Evolutionary conservation across 2,888 invertebrate genomes (phyloP).

Genomic region (Ceramica pisi): DNA sequence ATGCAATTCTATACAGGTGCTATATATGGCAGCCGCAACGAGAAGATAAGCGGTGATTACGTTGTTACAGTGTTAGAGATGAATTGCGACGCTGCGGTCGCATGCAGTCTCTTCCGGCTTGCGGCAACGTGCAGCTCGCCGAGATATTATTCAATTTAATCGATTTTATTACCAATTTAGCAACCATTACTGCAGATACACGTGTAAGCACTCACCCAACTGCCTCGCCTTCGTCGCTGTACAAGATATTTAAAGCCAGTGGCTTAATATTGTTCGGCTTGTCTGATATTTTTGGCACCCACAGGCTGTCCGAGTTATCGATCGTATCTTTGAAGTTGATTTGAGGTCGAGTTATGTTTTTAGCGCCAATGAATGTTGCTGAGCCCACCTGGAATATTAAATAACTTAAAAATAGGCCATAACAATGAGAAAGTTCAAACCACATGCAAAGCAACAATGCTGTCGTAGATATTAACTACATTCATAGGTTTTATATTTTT

Average conservation of each 20-base stretch:
- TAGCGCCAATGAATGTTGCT: constrained; percentile 92
- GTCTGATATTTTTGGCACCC: constrained; percentile 95
- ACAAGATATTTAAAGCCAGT: constrained; percentile 93
- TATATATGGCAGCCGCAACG: constrained; percentile 31
- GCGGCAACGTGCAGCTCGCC: constrained; percentile 21
- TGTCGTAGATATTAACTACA: neutral
- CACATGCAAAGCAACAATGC: neutral
- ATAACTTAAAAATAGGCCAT: constrained; percentile 12
- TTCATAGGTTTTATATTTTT: neutral
- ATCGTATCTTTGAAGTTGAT: constrained; percentile 95
- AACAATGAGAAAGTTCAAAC: neutral
- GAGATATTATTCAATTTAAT: constrained; percentile 52
- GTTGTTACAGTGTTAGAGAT: constrained; percentile 33
- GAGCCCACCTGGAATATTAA: constrained; percentile 75
- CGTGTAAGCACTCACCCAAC: constrained; percentile 85
- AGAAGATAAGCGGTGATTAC: constrained; percentile 47
- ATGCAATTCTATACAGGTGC: constrained; percentile 36
- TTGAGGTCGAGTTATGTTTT: constrained; percentile 95
- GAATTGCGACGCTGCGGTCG: constrained; percentile 36
- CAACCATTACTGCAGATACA: constrained; percentile 14
- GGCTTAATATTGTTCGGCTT: constrained; percentile 97
- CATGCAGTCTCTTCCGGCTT: constrained; percentile 39
- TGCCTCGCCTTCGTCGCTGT: constrained; percentile 91
- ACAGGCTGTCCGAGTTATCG: constrained; percentile 95
- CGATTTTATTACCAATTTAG: constrained; percentile 30